These are phyloP conservation scores for Pristionchus exspectatus DNA, from an alignment of 2,888 invertebrate genomes.

Conservation along the genomic window DNA sequence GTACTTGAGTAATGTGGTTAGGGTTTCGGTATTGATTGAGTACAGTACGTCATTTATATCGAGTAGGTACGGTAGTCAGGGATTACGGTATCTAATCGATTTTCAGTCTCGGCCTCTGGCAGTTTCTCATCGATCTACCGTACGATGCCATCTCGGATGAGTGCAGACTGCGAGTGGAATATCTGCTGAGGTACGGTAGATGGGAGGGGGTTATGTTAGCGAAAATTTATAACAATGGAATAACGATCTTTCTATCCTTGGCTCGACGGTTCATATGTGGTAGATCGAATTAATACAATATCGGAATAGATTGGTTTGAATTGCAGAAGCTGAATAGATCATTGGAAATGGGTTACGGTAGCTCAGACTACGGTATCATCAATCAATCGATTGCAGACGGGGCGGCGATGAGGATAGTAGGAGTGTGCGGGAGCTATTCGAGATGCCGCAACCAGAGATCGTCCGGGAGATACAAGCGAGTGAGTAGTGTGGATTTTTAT, in stretches of 20 bases:
- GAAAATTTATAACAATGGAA: too few relatives aligned
- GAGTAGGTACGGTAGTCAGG: not conserved
- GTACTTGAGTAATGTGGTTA: not conserved
- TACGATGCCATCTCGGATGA: conserved; percentile 72
- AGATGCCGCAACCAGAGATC: conserved; percentile 14
- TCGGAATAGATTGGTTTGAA: conserved; percentile 55
- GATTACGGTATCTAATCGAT: not conserved
- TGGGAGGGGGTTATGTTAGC: not conserved
- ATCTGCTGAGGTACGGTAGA: conserved; percentile 64
- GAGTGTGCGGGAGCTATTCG: conserved; percentile 49
- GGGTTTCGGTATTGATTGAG: not conserved
- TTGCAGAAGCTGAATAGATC: too few relatives aligned
- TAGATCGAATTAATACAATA: too few relatives aligned
- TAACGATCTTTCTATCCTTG: too few relatives aligned
- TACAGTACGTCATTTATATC: not conserved
- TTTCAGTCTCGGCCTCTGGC: conserved; percentile 74
- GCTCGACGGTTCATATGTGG: too few relatives aligned
- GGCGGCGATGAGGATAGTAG: conserved; percentile 26
- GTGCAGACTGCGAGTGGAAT: conserved; percentile 70
- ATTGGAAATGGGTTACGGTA: conserved; percentile 52
- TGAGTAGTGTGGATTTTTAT: not conserved
- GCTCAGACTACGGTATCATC: not conserved
- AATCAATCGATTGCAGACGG: conserved; percentile 8
- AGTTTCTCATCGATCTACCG: conserved; percentile 77
- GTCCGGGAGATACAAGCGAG: not conserved